phyloP scores from a whole-genome alignment of 2,888 invertebrate species.

The Sericinus montela region DNA sequence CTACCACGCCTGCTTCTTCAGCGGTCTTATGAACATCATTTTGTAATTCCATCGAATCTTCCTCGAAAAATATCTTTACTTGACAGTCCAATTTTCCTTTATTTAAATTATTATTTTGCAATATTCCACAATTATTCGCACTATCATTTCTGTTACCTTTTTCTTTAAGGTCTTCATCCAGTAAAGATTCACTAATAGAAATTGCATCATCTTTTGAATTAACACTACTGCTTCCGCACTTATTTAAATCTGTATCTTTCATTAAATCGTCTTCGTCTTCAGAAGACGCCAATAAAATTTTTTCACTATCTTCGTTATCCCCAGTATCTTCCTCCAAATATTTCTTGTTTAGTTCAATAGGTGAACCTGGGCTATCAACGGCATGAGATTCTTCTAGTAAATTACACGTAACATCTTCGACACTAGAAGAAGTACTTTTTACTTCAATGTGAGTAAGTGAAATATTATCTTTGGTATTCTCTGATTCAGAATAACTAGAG shows the following conservation, averaged over 20 bases:
- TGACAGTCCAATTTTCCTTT: background rate
- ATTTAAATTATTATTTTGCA: background rate
- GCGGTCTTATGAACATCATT: too few relatives aligned
- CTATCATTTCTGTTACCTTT: background rate
- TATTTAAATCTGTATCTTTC: conserved; percentile 12
- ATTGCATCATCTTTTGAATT: conserved; percentile 43
- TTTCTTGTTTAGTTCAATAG: conserved; percentile 34
- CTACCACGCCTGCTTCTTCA: too few relatives aligned
- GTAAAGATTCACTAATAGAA: conserved; percentile 39
- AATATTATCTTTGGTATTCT: conserved; percentile 31
- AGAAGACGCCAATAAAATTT: conserved; percentile 51
- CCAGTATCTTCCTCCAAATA: background rate
- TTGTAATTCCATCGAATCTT: too few relatives aligned
- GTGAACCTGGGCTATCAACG: conserved; percentile 19
- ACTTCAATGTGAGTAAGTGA: conserved; percentile 21
- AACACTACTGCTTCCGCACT: conserved; percentile 23
- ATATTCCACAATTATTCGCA: background rate
- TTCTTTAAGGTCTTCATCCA: conserved; percentile 22
- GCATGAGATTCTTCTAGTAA: background rate
- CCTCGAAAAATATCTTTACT: background rate
- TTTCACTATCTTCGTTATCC: conserved; percentile 40
- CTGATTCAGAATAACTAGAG: conserved; percentile 64
- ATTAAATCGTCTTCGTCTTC: conserved; percentile 39
- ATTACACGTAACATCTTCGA: background rate
- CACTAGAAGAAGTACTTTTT: background rate